Base-by-base conservation (phyloP, 2,888 invertebrate species). In the Dasysyrphus albostriatus region DNA sequence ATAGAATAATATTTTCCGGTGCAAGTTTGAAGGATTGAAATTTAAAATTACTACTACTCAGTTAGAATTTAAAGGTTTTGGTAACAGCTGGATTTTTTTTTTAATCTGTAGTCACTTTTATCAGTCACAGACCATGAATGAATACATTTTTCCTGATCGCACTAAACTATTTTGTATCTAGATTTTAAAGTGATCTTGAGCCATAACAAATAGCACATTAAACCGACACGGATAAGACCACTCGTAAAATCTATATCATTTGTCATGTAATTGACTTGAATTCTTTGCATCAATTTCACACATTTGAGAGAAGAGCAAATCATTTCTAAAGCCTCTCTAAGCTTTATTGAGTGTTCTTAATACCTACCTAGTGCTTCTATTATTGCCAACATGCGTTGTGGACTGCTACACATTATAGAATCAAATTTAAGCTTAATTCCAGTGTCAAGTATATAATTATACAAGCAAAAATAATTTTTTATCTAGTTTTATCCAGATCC, bases 281-380 rank as follows among this genome's bases (percentile, higher is more conserved):
- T 61, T 61, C 61, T 39, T 61, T 42, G 61, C 61, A 61, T 61
- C 39, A 19, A 61, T 39, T 42, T 61, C 37, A 61, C 14, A 61
- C 37, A 42, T 61, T 42, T 61, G 4, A 42, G 14, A 61, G 39
- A 61, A 24, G 24, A 34, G 56, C 7, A 56, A 32, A 24, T 24
- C 2, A 58, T 32, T n/a, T 16, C 56, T 9, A 58, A 58, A n/a
- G 32, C 56, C 1, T 58, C 16, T 34, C 34, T 4, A n/a, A 19
- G 24, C 24, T 12, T 10, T 37, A 10, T 14, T 5, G 9, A 10
- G 10, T 37, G 12, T 29, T 54, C 8, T 49, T 19, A 10, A 3
- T 19, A 7, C 49, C 19, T 8, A 5, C 5, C n/a, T n/a, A n/a
- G n/a, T n/a, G n/a, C n/a, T 24, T 24, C 24, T 24, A 24, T 24